Base-by-base conservation (phyloP, 2,113 vertebrate species). In the Furnarius figulus region DNA sequence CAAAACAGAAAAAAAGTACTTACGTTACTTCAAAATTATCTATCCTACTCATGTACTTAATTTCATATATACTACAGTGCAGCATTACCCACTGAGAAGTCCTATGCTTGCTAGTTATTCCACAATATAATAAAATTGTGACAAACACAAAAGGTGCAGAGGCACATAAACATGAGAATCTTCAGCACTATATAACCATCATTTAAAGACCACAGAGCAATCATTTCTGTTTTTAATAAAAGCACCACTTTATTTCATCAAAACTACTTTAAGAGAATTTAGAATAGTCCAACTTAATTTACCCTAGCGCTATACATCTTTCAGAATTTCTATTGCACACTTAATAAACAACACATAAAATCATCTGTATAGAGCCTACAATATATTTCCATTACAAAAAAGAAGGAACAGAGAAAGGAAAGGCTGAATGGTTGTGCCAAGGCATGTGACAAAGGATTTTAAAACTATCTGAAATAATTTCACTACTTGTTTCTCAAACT, bases 271-370 rank as follows among this genome's bases (percentile, higher is more conserved):
- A 47, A 73, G 9, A 63, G 46, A 70, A 91, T 66, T 80, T 37
- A 39, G 28, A 92, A 49, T 31, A 58, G 23, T 66, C 6, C 37
- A 73, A 70, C 33, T 75, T 71, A 39, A 61, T 23, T 28, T 76
- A 72, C 30, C 24, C 25, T 55, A 53, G 68, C 40, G 71, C 33
- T 50, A 5, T 25, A 76, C 59, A 90, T 71, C 75, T 93, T 61
- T 79, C 79, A 92, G 58, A 65, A 68, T 75, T 75, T 85, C 55
- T 86, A 85, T 6, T 65, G 22, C 53, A 53, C n/a, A 76, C 84
- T 75, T 65, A 85, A 89, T 67, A 91, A 93, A 87, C 40, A 66
- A 65, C 15, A 56, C 42, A 56, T 39, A 83, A 90, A 88, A 76
- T 61, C 66, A 65, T 23, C 58, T 52, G 6, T 33, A 63, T 42